These are phyloP conservation scores for Gyps fulvus DNA, from an alignment of 2,113 vertebrate species.

Conservation along the genomic window DNA sequence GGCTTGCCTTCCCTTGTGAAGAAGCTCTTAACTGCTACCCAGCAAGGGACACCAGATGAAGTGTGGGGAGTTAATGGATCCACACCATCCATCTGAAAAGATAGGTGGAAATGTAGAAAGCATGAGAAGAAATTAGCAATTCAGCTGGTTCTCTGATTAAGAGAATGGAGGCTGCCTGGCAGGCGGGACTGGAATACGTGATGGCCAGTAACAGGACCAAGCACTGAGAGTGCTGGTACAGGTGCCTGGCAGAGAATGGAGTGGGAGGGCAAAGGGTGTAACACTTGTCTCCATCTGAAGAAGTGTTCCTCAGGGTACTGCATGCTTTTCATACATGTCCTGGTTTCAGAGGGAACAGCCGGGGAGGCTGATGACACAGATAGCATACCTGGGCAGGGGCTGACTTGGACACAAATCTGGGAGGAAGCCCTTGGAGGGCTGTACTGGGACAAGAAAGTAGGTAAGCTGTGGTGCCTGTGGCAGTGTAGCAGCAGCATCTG, in stretches of 20 bases:
- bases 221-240: not conserved
- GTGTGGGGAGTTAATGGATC: not conserved
- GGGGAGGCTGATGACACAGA: not conserved
- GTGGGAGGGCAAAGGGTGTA: not conserved
- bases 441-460: not conserved
- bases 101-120: not conserved
- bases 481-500: not conserved
- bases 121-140: not conserved
- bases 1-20: not conserved
- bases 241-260: not conserved
- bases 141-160: not conserved
- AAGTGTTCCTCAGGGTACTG: not conserved
- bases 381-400: not conserved
- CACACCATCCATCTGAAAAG: rapidly evolving
- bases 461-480: not conserved
- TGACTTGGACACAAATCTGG: not conserved
- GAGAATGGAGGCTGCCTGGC: not conserved
- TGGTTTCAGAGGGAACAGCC: not conserved
- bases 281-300: not conserved
- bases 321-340: not conserved
- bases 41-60: not conserved
- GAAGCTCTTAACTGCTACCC: not conserved
- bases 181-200: not conserved
- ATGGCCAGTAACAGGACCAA: not conserved
- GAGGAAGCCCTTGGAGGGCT: not conserved